Percentiles rank a stretch among this genome's conserved stretches.
Conservation (phyloP, 2,888 invertebrate genomes). For the Epinotia demarniana region DNA sequence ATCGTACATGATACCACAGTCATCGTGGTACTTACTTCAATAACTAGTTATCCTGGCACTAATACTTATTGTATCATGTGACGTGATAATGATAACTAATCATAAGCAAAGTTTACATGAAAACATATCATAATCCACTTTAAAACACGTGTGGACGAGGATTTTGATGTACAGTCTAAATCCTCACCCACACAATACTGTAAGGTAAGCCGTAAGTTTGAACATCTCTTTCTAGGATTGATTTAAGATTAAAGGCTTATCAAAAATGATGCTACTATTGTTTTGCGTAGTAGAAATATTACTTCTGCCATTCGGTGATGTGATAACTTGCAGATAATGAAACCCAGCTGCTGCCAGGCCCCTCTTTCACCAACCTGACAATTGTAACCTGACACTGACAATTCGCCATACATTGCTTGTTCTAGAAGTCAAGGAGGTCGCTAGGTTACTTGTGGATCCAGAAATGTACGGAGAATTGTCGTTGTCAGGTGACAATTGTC, state of each 20-base stretch:
- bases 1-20: neutral
- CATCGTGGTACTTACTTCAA: neutral
- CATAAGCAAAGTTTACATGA: neutral
- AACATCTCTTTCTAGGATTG: neutral
- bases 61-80: neutral
- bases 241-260: neutral
- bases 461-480: no score
- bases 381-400: no score
- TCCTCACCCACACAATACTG: neutral
- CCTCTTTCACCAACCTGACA: no score
- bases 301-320: slow-evolving; percentile 76
- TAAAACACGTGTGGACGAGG: neutral
- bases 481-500: no score
- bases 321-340: slow-evolving; percentile 69
- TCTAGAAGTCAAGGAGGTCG: no score
- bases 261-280: neutral
- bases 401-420: no score
- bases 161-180: neutral
- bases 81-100: neutral
- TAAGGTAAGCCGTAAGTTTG: neutral
- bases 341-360: neutral
- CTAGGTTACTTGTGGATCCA: no score
- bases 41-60: neutral
- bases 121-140: neutral
- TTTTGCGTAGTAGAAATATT: slow-evolving; percentile 49